These are phyloP conservation scores for Chalcis sispes DNA, from an alignment of 2,888 invertebrate genomes.

Conservation along the genomic window DNA sequence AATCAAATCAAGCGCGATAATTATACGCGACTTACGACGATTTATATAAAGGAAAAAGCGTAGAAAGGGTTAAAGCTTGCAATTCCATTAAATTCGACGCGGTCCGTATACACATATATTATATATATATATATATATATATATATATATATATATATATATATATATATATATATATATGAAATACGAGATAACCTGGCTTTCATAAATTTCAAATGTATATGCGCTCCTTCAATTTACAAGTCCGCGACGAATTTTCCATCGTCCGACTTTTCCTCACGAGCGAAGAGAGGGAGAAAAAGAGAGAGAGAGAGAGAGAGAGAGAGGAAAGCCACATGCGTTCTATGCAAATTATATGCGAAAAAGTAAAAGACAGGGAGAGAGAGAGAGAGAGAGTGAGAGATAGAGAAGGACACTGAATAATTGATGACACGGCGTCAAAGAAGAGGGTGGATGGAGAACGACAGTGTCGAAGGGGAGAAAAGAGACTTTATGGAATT, in stretches of 20 bases:
- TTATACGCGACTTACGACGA: slow-evolving; percentile 16
- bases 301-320: no score
- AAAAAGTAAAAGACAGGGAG: neutral
- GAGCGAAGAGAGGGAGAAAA: no score
- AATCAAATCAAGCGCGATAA: slow-evolving; percentile 8
- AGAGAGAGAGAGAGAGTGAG: neutral
- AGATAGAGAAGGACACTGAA: slow-evolving; percentile 15
- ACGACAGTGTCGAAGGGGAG: no score
- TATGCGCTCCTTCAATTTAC: slow-evolving; percentile 27
- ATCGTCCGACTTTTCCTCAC: neutral
- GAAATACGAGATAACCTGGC: neutral
- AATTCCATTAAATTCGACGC: no score
- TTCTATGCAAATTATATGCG: slow-evolving; percentile 10
- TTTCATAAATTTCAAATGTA: neutral
- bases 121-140: no score
- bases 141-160: no score
- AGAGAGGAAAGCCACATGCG: neutral
- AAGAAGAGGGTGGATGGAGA: neutral
- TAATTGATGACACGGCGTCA: slow-evolving; percentile 25
- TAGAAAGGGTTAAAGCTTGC: neutral
- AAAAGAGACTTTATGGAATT: no score
- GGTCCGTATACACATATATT: no score
- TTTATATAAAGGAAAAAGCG: neutral
- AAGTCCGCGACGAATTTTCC: slow-evolving; percentile 47
- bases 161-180: no score